Conservation (phyloP, 2,113 vertebrate species). For the Sula dactylatra region DNA sequence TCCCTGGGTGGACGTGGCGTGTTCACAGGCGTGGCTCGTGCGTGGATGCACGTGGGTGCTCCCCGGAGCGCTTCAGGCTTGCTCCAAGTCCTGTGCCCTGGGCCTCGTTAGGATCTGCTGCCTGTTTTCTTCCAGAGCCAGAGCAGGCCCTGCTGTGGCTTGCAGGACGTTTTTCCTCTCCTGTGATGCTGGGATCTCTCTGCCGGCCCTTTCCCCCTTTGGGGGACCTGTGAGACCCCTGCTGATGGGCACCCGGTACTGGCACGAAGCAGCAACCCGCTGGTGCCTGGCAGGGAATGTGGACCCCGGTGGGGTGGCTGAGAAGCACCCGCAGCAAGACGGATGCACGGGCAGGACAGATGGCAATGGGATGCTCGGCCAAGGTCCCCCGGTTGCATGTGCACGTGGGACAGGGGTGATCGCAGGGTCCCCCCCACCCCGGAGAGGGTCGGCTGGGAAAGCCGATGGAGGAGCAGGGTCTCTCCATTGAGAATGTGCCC, state of each 20-base stretch:
- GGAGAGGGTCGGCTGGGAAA: neutral
- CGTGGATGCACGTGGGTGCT: accelerated
- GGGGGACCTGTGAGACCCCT: neutral
- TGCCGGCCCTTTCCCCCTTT: neutral
- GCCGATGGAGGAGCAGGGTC: neutral
- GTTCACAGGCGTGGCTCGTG: accelerated
- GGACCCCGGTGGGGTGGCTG: neutral
- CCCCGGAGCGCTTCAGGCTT: neutral
- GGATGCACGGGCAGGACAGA: neutral
- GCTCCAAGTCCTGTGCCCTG: accelerated
- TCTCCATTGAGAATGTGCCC: neutral
- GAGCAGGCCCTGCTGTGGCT: neutral
- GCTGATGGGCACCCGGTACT: neutral
- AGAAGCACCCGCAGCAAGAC: neutral
- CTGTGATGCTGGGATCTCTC: neutral
- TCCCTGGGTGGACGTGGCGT: neutral
- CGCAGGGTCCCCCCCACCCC: neutral
- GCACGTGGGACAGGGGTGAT: accelerated
- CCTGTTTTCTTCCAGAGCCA: neutral
- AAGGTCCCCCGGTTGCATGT: accelerated
- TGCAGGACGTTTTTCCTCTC: accelerated
- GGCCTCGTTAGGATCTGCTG: accelerated
- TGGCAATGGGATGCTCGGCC: neutral
- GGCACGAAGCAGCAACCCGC: neutral
- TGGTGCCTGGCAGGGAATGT: neutral